phyloP scores from a whole-genome alignment of 2,888 invertebrate genomes.

The Bhutanitis thaidina region DNA sequence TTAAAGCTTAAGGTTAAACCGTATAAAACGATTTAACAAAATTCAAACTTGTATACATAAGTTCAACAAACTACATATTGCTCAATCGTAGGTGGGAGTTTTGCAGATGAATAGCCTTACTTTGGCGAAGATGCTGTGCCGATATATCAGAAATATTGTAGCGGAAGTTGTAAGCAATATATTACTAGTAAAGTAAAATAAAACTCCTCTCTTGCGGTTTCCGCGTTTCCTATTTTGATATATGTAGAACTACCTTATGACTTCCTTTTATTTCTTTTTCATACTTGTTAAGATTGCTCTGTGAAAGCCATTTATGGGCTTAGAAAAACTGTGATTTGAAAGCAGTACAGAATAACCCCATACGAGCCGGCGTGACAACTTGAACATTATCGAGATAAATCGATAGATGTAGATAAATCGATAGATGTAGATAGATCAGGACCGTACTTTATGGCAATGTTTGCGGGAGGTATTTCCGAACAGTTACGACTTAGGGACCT shows the following conservation, averaged over 20 bases:
- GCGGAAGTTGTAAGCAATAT: not conserved
- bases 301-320: not conserved
- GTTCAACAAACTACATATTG: not conserved
- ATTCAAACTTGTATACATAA: not conserved
- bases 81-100: not conserved
- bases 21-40: too few species aligned
- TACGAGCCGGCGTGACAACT: too few species aligned
- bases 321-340: too few species aligned
- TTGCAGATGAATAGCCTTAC: not conserved
- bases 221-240: conserved; percentile 8
- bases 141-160: conserved; percentile 2
- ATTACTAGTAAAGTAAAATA: not conserved
- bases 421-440: too few species aligned
- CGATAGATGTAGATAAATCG: too few species aligned
- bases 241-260: conserved; percentile 1
- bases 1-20: too few species aligned
- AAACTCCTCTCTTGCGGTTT: conserved; percentile 8
- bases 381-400: too few species aligned
- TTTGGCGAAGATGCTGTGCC: not conserved
- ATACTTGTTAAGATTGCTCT: not conserved
- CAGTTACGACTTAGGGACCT: too few species aligned
- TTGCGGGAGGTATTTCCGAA: too few species aligned
- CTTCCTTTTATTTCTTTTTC: conserved; percentile 3
- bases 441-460: too few species aligned
- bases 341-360: too few species aligned